These are phyloP conservation scores for Tapirus indicus DNA, from an alignment of 2,797 vertebrate species.

Conservation along the genomic window DNA sequence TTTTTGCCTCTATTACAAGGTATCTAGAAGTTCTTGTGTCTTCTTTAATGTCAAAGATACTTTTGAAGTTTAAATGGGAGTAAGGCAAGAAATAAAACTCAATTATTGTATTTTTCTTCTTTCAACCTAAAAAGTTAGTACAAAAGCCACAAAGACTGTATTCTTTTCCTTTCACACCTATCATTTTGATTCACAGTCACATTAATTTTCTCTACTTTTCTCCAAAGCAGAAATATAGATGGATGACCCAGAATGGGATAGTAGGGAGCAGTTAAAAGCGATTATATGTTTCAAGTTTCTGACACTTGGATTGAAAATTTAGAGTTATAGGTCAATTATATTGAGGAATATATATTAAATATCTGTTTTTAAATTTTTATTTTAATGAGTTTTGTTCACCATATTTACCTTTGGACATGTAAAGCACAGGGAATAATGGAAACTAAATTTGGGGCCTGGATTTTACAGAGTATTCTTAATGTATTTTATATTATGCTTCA, in stretches of 20 bases:
- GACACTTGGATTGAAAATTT: background rate
- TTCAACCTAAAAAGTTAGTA: conserved; percentile 14
- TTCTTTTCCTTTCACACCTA: background rate
- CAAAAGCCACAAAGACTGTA: background rate
- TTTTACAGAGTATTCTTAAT: background rate
- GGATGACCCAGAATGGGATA: background rate
- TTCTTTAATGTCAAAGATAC: background rate
- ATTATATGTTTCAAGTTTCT: conserved; percentile 31
- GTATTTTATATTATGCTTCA: background rate
- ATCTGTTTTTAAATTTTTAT: background rate
- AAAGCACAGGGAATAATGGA: background rate
- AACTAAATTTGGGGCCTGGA: background rate
- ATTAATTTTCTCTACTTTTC: conserved; percentile 60
- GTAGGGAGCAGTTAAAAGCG: background rate
- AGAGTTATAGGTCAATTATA: background rate
- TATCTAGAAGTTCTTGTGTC: background rate
- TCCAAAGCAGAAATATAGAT: conserved; percentile 15
- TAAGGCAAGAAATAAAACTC: conserved; percentile 29
- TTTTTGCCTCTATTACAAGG: background rate
- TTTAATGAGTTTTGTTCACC: conserved; percentile 1
- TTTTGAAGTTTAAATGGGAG: conserved; percentile 14
- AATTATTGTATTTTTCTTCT: conserved; percentile 27
- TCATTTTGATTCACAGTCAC: conserved; percentile 50
- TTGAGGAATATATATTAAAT: background rate
- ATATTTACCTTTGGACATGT: background rate